These are phyloP conservation scores for Hyperoplus lanceolatus DNA, from an alignment of 2,797 vertebrate species.

Conservation along the genomic window DNA sequence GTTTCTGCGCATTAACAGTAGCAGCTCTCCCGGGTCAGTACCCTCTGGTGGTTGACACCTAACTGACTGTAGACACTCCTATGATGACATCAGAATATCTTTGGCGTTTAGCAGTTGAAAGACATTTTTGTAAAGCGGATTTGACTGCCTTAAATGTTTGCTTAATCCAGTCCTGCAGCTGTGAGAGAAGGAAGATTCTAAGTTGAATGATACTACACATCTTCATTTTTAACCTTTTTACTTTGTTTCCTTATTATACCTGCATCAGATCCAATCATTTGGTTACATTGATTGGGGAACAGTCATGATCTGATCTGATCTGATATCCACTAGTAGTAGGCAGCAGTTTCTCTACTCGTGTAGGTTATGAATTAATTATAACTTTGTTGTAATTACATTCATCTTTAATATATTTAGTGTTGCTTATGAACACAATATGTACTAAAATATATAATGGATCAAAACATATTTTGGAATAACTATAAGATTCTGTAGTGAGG, in stretches of 20 bases:
- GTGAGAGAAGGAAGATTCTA: neutral
- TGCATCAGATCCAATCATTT: neutral
- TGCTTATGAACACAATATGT: neutral
- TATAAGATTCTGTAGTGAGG: no score
- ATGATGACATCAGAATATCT: neutral
- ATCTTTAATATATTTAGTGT: neutral
- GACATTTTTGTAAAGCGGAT: neutral
- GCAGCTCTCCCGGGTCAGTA: slow-evolving; percentile 4
- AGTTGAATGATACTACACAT: neutral
- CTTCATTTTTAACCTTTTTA: neutral
- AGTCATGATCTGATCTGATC: no score
- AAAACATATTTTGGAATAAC: neutral
- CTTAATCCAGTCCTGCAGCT: neutral
- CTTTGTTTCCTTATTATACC: neutral
- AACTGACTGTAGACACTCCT: neutral
- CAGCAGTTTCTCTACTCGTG: no score
- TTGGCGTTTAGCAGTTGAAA: neutral
- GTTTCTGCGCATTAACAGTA: no score
- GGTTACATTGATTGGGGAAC: neutral
- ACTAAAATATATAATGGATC: neutral
- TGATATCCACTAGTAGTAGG: neutral
- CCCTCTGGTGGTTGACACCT: slow-evolving; percentile 33
- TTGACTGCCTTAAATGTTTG: no score
- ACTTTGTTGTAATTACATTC: neutral
- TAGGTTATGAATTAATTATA: neutral